Base-by-base conservation (phyloP, 2,888 invertebrate species). In the Eupeodes luniger region DNA sequence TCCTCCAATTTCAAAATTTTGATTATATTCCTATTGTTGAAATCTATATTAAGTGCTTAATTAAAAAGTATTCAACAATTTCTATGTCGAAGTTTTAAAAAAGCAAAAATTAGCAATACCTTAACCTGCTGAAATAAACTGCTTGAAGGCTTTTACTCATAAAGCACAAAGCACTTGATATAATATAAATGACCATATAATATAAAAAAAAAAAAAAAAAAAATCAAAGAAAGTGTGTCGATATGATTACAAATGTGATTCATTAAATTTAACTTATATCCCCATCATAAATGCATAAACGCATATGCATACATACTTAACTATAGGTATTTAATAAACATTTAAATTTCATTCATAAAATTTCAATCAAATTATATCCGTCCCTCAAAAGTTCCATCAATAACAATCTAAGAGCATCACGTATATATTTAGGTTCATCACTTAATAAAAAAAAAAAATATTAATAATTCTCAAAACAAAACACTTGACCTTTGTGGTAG, bases 321-420 rank as follows among this genome's bases (percentile, higher is more conserved):
- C 77, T 72, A 66, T 80, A 69, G 61, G 10, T 53, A 82, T 78
- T 78, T 19, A 66, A 75, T 27, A 57, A 27, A 27, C 27, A 27
- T 27, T 27, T 27, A 55, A 53, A 36, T 62, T 86, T 86, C 85
- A 86, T 86, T 86, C 82, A 86, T 82, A 78, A 72, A 85, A 82
- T 74, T 69, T 14, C 67, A 67, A 61, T 61, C 40, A 53, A 66
- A 27, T 1, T 27, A 59, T 16, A 36, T 36, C 19, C 51, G 55
- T 59, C 44, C 47, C 59, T 72, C 57, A 57, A 72, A 44, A 44
- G 14, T 5, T 19, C 10, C 27, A 16, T 66, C 57, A 72, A 72
- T 72, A 72, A 10, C 14, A 47, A 10, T 44, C 10, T 40, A 40
- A n/a, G 10, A 16, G 4, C 4, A n/a, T 0, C n/a, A 47, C 1